Conservation (phyloP, 2,888 invertebrate genomes). For the Philaethria dido region DNA sequence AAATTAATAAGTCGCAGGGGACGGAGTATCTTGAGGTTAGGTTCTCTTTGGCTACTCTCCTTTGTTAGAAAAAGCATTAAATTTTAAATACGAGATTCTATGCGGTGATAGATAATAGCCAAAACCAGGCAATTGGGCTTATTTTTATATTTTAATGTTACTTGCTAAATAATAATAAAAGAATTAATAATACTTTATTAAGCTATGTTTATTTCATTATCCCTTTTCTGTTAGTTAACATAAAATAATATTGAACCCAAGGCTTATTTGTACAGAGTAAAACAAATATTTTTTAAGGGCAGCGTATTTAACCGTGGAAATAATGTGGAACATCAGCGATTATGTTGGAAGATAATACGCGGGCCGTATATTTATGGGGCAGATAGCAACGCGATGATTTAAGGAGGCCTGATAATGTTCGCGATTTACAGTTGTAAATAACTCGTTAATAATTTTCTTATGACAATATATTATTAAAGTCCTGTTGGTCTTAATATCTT, state of each 20-base stretch:
- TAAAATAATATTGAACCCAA: constrained; percentile 36
- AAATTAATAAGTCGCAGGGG: too few relatives aligned
- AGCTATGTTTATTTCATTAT: constrained; percentile 1
- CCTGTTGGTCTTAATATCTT: background rate
- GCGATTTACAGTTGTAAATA: constrained; percentile 70
- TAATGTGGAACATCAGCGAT: constrained; percentile 74
- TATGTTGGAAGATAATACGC: constrained; percentile 71
- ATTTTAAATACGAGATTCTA: too few relatives aligned
- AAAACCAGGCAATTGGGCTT: too few relatives aligned
- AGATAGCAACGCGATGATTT: constrained; percentile 78
- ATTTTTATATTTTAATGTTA: too few relatives aligned
- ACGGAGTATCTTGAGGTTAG: too few relatives aligned
- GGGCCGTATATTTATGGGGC: constrained; percentile 68
- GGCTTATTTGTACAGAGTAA: constrained; percentile 38
- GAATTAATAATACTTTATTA: background rate
- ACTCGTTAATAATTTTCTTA: constrained; percentile 52
- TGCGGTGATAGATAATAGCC: too few relatives aligned
- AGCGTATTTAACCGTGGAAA: constrained; percentile 73
- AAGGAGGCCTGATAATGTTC: constrained; percentile 72
- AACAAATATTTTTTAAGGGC: constrained; percentile 57
- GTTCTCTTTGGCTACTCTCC: too few relatives aligned
- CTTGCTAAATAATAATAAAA: background rate
- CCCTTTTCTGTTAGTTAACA: constrained; percentile 24
- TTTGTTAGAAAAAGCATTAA: too few relatives aligned
- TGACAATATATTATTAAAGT: background rate